Evolutionary conservation across 2,797 vertebrate genomes (phyloP).

Genomic region (Gorsachius magnificus): DNA sequence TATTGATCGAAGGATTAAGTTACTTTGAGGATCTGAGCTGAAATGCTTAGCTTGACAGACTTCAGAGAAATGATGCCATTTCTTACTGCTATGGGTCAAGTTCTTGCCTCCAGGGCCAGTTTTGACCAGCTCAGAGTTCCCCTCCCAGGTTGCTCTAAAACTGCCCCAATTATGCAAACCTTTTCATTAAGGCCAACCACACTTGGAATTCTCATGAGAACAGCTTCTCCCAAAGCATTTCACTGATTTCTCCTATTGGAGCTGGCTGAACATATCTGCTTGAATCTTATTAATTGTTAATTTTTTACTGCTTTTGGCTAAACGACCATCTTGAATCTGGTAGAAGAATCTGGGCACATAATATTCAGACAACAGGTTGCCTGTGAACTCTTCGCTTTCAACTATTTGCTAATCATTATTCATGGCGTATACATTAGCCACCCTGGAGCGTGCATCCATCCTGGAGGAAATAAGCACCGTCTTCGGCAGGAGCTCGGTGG

Average conservation of each 20-base stretch:
- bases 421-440: background rate
- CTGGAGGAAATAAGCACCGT: fast-evolving
- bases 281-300: slow-evolving; percentile 26
- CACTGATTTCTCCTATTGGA: background rate
- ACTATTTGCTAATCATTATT: background rate
- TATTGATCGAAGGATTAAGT: slow-evolving; percentile 62
- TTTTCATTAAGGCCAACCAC: background rate
- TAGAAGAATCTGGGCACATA: background rate
- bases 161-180: background rate
- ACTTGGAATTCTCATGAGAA: slow-evolving; percentile 8
- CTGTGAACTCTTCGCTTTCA: background rate
- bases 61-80: slow-evolving; percentile 1
- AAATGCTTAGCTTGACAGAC: background rate
- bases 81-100: slow-evolving; percentile 19
- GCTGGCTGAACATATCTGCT: background rate
- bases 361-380: background rate
- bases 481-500: background rate
- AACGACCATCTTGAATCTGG: background rate
- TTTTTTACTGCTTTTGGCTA: background rate
- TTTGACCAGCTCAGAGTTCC: background rate
- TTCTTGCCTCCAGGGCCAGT: slow-evolving; percentile 13
- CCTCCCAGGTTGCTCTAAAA: background rate
- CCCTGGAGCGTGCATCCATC: background rate
- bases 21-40: slow-evolving; percentile 34
- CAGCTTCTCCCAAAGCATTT: background rate